phyloP scores from a whole-genome alignment of 2,113 vertebrate genomes.

The Rattus rattus region DNA sequence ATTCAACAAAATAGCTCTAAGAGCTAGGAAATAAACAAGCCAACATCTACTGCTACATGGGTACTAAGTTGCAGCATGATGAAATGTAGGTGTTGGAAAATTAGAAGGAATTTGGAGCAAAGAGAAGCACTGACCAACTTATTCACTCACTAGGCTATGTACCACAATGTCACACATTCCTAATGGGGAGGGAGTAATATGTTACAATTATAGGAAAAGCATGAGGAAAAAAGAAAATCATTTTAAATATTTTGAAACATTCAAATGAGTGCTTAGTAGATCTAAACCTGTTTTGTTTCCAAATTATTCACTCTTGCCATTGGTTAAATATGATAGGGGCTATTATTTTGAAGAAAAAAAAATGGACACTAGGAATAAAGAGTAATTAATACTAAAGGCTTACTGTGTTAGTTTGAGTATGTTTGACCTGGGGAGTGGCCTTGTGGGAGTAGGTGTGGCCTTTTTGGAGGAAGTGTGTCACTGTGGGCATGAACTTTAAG shows the following conservation, averaged over 20 bases:
- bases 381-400: not conserved
- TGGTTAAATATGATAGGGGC: not conserved
- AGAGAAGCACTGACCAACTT: not conserved
- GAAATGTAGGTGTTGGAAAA: not conserved
- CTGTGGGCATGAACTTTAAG: too few relatives aligned
- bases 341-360: not conserved
- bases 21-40: not conserved
- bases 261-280: not conserved
- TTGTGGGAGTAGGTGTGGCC: too few relatives aligned
- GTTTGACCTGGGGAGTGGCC: too few relatives aligned
- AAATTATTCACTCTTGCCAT: not conserved
- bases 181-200: not conserved
- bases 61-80: not conserved
- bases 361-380: not conserved
- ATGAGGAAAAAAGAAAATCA: constrained; percentile 11
- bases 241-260: not conserved
- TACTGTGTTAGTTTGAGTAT: too few relatives aligned
- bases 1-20: not conserved
- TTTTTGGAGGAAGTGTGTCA: too few relatives aligned
- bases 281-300: not conserved
- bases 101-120: not conserved
- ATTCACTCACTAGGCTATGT: accelerated
- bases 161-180: not conserved
- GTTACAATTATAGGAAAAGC: not conserved
- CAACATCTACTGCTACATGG: not conserved